Conservation (phyloP, 2,113 vertebrate genomes). For the Peromyscus maniculatus region DNA sequence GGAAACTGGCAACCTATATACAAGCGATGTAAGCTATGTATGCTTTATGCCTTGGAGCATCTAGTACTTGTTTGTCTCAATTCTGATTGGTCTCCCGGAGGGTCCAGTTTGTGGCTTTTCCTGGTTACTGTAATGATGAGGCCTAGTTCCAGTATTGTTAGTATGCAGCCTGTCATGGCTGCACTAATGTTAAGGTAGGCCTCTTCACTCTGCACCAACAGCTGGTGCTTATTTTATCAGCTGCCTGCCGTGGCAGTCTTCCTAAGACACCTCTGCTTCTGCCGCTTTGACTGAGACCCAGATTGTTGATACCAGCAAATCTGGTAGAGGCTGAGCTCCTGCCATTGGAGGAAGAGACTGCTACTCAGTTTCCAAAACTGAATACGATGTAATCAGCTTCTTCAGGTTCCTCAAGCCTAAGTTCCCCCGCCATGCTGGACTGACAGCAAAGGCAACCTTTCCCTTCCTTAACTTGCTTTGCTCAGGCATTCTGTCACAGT, state of each 20-base stretch:
- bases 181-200: too few relatives aligned
- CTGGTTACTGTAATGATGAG: too few relatives aligned
- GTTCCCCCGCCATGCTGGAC: background rate
- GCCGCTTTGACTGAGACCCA: background rate
- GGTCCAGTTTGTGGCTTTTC: too few relatives aligned
- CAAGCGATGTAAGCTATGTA: too few relatives aligned
- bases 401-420: background rate
- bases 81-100: too few relatives aligned
- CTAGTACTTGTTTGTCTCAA: too few relatives aligned
- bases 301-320: background rate
- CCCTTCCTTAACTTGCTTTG: background rate
- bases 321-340: background rate
- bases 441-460: background rate
- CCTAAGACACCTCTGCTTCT: background rate
- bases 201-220: background rate
- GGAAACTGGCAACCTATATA: too few relatives aligned
- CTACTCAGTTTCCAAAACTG: background rate
- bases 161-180: too few relatives aligned
- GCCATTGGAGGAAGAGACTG: background rate
- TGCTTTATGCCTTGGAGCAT: too few relatives aligned
- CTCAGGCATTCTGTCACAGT: background rate
- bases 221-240: too few relatives aligned
- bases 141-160: too few relatives aligned
- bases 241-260: background rate
- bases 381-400: background rate